Evolutionary conservation across 1,140 invertebrate genomes (phyloP), one percentile per base, ranked within the genome.

Genomic region (Stegodyphus dumicola): DNA sequence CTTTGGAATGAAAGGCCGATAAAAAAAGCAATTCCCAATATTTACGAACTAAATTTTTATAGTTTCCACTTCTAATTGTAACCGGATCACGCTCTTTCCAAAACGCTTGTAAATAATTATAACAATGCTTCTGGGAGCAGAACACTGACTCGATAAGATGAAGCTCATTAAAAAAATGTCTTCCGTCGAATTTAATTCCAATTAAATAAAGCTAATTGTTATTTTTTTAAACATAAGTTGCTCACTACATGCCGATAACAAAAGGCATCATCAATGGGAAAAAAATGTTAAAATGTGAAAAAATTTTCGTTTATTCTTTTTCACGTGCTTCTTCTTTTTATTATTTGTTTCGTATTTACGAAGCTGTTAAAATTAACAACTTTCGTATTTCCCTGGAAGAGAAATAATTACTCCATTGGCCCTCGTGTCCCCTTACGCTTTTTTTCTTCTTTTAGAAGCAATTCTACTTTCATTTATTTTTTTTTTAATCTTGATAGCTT

Each of bases 201-300:
- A 77, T 77, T 77, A 77, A 77, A 77, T 77, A 52, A 77, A 77
- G 75, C 75, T 77, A 77, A 66, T 77, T 77, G 60, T 77, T 66
- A 77, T 77, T 60, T 33, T 33, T 77, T 66, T 54, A 52, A 13
- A 56, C 48, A 49, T 9, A 51, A 13, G 48, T 66, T 77, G 60
- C 65, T 66, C 6, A 49, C 64, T 51, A 13, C 54, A 52, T 77
- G 75, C 17, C 75, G 64, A 77, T 77, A 33, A 66, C 33, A 66
- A 77, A 65, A 56, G 52, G 56, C 73, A 56, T 54, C 52, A 56
- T 54, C 15, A 75, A 77, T n/a, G 33, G 56, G 65, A 17, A 52
- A 65, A 66, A 9, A 54, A 65, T 15, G 15, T 10, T n/a, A n/a
- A n/a, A n/a, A 77, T 33, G 33, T 33, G 33, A 51, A 52, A 77